Percentiles rank a stretch among this genome's conserved stretches.
Evolutionary conservation across 2,797 vertebrate genomes (phyloP).

Genomic region (Coendou prehensilis): DNA sequence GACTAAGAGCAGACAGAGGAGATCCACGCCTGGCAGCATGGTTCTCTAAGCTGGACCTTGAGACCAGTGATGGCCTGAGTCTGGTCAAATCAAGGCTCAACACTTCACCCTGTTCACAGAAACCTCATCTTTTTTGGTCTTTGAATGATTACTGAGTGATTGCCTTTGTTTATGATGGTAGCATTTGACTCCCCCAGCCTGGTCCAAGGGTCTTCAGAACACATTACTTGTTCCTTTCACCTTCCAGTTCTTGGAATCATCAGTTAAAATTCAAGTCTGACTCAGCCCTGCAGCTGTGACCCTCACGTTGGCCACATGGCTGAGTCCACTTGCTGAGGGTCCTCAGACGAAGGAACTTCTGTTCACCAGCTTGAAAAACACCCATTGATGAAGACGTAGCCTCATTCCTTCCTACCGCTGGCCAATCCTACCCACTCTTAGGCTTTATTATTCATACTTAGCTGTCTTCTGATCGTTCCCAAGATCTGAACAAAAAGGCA

Average conservation of each 20-base stretch:
- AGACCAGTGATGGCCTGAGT: neutral
- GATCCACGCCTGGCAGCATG: neutral
- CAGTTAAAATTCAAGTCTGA: neutral
- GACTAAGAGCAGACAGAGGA: neutral
- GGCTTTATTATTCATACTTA: neutral
- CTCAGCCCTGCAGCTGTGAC: neutral
- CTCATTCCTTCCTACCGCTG: neutral
- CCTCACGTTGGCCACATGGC: neutral
- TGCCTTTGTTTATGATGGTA: neutral
- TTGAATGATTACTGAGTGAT: neutral
- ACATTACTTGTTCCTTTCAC: neutral
- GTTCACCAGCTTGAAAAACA: neutral
- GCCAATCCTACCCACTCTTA: neutral
- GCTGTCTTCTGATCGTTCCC: neutral
- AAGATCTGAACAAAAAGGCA: constrained; percentile 37
- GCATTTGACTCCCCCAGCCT: neutral
- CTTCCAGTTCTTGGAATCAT: neutral
- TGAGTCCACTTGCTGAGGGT: neutral
- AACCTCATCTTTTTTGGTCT: neutral
- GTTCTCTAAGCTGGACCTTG: neutral
- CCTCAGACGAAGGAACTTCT: neutral
- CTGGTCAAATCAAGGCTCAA: neutral
- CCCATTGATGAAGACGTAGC: neutral
- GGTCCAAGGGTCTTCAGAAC: neutral
- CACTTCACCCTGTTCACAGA: neutral